Conservation (phyloP, 2,113 vertebrate species). For the Mixornis gularis region DNA sequence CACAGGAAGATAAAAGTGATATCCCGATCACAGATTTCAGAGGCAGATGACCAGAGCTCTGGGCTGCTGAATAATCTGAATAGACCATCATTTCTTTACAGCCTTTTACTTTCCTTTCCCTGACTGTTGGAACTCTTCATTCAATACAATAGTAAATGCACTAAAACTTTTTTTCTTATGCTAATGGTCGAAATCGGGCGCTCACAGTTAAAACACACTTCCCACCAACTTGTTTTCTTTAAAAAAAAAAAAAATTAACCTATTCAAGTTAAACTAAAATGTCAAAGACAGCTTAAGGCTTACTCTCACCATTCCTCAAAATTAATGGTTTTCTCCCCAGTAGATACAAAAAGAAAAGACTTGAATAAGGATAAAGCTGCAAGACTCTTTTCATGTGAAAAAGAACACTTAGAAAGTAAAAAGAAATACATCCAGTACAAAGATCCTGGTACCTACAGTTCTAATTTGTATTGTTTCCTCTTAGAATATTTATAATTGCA, state of each 20-base stretch:
- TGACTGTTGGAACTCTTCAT: slow-evolving; percentile 91
- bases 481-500: slow-evolving; percentile 14
- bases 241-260: slow-evolving; percentile 51
- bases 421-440: slow-evolving; percentile 38
- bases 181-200: slow-evolving; percentile 83
- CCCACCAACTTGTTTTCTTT: slow-evolving; percentile 70
- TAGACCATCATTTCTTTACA: slow-evolving; percentile 86
- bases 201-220: slow-evolving; percentile 83
- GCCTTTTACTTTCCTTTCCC: slow-evolving; percentile 83
- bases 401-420: slow-evolving; percentile 56
- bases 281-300: slow-evolving; percentile 61
- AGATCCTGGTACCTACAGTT: slow-evolving; percentile 34
- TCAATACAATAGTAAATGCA: slow-evolving; percentile 93
- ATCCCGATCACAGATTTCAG: slow-evolving; percentile 82
- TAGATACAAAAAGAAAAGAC: slow-evolving; percentile 53
- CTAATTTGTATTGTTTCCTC: slow-evolving; percentile 36
- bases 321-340: slow-evolving; percentile 58
- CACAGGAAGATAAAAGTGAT: slow-evolving; percentile 91
- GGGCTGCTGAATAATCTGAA: slow-evolving; percentile 85
- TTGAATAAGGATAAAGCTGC: slow-evolving; percentile 55
- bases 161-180: slow-evolving; percentile 98
- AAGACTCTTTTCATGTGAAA: slow-evolving; percentile 65
- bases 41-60: slow-evolving; percentile 80
- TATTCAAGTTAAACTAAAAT: slow-evolving; percentile 69
- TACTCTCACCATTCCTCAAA: slow-evolving; percentile 59